A percentile compares a stretch with the other conserved stretches of the same genome.
phyloP scores from a whole-genome alignment of 2,888 invertebrate species.

The Phania funesta region DNA sequence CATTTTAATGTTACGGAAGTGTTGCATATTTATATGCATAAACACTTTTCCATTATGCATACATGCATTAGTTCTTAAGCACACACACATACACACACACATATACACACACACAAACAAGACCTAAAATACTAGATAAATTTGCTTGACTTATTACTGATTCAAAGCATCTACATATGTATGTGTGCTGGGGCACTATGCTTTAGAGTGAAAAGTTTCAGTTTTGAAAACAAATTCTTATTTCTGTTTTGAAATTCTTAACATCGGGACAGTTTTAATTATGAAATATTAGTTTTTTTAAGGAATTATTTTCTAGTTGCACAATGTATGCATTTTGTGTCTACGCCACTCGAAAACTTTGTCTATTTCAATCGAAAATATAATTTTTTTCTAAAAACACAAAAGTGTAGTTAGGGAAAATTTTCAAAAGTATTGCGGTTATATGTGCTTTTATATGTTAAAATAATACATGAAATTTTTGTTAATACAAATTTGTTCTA shows the following conservation, averaged over 20 bases:
- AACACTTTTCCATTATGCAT: slow-evolving; percentile 57
- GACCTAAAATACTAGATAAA: not conserved
- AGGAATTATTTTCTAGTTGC: slow-evolving; percentile 18
- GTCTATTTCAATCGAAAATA: no score
- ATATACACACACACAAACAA: not conserved
- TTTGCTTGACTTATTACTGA: slow-evolving; percentile 22
- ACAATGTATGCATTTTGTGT: slow-evolving; percentile 35
- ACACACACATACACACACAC: not conserved
- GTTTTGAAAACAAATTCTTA: not conserved
- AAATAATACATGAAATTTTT: no score
- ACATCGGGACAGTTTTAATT: slow-evolving; percentile 65
- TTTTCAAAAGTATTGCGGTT: no score
- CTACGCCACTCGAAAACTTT: slow-evolving; percentile 33
- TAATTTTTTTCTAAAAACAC: no score
- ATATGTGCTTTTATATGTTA: no score
- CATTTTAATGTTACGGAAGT: slow-evolving; percentile 61
- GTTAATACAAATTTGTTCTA: no score
- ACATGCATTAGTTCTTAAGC: slow-evolving; percentile 20
- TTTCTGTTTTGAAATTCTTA: slow-evolving; percentile 40
- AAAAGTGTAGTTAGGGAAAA: no score
- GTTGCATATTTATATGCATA: slow-evolving; percentile 65
- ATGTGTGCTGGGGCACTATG: slow-evolving; percentile 12
- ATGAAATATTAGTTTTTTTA: slow-evolving; percentile 44
- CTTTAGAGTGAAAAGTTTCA: slow-evolving; percentile 11
- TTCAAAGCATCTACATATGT: not conserved